Evolutionary conservation across 2,113 vertebrate species (phyloP).

Genomic region (Serranochromis macrocephalus): DNA sequence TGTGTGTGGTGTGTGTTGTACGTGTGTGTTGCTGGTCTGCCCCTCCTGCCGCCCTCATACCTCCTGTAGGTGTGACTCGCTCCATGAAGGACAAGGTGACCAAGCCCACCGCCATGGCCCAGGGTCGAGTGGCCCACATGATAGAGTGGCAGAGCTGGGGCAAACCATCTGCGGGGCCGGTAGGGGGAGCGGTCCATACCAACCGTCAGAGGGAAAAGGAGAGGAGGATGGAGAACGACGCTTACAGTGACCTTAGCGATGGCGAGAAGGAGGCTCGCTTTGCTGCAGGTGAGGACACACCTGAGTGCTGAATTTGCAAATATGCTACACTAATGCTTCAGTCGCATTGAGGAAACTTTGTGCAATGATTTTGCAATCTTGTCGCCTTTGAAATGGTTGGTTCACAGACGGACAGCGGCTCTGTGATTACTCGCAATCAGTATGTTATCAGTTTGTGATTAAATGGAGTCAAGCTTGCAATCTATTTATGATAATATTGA

Average conservation of each 20-base stretch:
- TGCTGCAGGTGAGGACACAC: conserved; percentile 78
- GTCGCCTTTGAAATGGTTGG: rapidly evolving
- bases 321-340: rapidly evolving
- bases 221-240: conserved; percentile 84
- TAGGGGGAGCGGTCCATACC: conserved; percentile 58
- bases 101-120: conserved; percentile 96
- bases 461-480: neutral
- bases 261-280: conserved; percentile 97
- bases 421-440: neutral
- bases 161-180: conserved; percentile 68
- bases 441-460: neutral
- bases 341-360: neutral
- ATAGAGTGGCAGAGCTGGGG: conserved; percentile 99
- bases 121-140: conserved; percentile 95
- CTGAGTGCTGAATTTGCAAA: neutral
- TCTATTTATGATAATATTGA: neutral
- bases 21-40: neutral
- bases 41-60: neutral
- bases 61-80: conserved; percentile 80
- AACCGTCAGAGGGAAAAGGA: conserved; percentile 82
- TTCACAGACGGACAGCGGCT: neutral
- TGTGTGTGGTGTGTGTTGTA: neutral
- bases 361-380: neutral
- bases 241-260: conserved; percentile 93
- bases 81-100: conserved; percentile 98